Base-by-base conservation (phyloP, 2,888 invertebrate species). In the Odontomyia ornata region DNA sequence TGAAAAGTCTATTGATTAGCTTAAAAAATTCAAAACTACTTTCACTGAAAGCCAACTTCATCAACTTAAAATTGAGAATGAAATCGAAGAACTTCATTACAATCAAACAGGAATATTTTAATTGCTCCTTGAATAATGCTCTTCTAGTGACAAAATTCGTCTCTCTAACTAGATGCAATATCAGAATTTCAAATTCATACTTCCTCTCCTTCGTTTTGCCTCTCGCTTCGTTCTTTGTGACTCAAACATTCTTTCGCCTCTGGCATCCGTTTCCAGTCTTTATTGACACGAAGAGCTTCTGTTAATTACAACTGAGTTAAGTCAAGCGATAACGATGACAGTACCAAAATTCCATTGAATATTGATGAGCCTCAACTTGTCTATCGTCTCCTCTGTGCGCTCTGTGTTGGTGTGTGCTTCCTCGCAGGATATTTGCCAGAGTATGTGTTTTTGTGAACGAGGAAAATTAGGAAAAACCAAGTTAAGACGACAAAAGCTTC, bases 171-270 rank as follows among this genome's bases (percentile, higher is more conserved):
- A 73, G 73, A 36, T 73, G 73, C 73, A 73, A 73, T 73, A 73
- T 73, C 73, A 73, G 73, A 73, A 73, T 73, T 73, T 73, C 73
- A 73, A 73, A 73, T 69, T 47, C 69, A 43, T 57, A 43, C 57
- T 56, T 36, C 60, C 57, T 36, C 36, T 23, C 11, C 57, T 56
- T 36, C 60, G 30, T 36, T 30, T 23, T 7, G 9, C 60, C 1
- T 18, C 23, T 60, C 25, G 23, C 60, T 2, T 25, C 60, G 23
- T 60, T 60, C 60, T 0, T 25, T 52, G 18, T 52, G 15, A n/a
- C 15, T 52, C 7, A 0, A 1, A 0, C 1, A 36, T 36, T 36
- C 36, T 36, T 52, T 15, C 1, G 18, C 52, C n/a, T 60, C 25
- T 25, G 13, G 25, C 23, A 60, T 2, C 0, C 21, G 3, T 25